phyloP scores from a whole-genome alignment of 2,888 invertebrate genomes.

The Chymomyza caudatula region DNA sequence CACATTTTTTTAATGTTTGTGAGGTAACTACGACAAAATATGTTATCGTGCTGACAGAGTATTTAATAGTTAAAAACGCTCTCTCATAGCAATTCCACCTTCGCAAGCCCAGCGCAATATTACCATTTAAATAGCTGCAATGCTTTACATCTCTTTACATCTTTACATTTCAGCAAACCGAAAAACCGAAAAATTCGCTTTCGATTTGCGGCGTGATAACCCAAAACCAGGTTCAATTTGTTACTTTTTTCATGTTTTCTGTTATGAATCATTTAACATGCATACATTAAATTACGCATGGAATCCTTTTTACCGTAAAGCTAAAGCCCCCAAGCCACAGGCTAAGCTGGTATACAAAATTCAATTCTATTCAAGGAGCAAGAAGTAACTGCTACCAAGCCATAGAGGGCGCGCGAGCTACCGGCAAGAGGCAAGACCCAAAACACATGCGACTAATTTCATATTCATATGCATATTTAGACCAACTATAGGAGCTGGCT shows the following conservation, averaged over 20 bases:
- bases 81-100: not conserved
- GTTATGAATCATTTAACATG: slow-evolving; percentile 60
- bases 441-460: slow-evolving; percentile 67
- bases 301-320: slow-evolving; percentile 37
- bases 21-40: no score
- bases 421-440: slow-evolving; percentile 1
- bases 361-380: slow-evolving; percentile 50
- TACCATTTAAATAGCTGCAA: slow-evolving; percentile 49
- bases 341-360: slow-evolving; percentile 32
- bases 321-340: not conserved
- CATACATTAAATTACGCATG: slow-evolving; percentile 59
- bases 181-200: not conserved
- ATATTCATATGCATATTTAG: slow-evolving; percentile 67
- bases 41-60: not conserved
- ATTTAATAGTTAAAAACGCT: not conserved
- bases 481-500: slow-evolving; percentile 45
- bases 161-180: not conserved
- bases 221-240: not conserved
- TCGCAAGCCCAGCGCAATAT: slow-evolving; percentile 14
- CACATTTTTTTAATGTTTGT: no score
- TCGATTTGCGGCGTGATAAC: not conserved
- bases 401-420: not conserved
- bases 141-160: not conserved
- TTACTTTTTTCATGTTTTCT: not conserved
- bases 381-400: not conserved